A percentile compares a stretch with the other conserved stretches of the same genome.
These are phyloP conservation scores for Vanacampus margaritifer DNA, from an alignment of 2,113 vertebrate species.

Conservation along the genomic window DNA sequence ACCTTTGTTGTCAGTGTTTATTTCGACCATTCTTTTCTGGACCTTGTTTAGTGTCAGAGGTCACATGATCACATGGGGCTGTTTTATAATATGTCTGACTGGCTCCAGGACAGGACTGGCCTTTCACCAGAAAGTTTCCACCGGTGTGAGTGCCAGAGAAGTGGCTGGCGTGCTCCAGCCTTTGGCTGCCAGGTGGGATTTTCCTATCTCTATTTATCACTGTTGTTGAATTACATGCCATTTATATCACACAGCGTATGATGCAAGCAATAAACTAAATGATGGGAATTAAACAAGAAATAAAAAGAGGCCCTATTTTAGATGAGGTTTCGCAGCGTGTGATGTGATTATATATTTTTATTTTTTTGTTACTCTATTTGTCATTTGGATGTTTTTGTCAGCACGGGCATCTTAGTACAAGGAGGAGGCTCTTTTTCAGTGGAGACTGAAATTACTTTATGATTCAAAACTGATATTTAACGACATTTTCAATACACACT, in stretches of 20 bases:
- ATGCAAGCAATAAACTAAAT: no score
- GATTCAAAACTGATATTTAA: neutral
- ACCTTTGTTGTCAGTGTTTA: neutral
- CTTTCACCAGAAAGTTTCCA: constrained; percentile 28
- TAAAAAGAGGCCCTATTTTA: no score
- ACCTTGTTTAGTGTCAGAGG: constrained; percentile 26
- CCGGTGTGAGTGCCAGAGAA: constrained; percentile 16
- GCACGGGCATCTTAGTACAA: no score
- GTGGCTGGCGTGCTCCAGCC: constrained; percentile 18
- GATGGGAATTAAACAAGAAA: no score
- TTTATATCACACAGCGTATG: constrained; percentile 14
- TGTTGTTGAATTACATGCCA: neutral
- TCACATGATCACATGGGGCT: constrained; percentile 10
- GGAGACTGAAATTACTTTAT: neutral
- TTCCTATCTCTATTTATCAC: constrained; percentile 14
- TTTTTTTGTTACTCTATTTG: neutral
- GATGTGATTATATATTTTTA: neutral
- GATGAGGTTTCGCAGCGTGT: neutral
- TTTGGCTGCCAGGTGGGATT: constrained; percentile 22
- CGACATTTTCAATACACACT: neutral
- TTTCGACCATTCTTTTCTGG: constrained; percentile 14
- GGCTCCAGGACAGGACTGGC: constrained; percentile 5
- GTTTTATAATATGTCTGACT: neutral
- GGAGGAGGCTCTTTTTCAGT: no score
- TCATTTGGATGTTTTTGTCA: no score